Evolutionary conservation across 2,888 invertebrate genomes (phyloP).

Genomic region (Acanthosepion esculentum): DNA sequence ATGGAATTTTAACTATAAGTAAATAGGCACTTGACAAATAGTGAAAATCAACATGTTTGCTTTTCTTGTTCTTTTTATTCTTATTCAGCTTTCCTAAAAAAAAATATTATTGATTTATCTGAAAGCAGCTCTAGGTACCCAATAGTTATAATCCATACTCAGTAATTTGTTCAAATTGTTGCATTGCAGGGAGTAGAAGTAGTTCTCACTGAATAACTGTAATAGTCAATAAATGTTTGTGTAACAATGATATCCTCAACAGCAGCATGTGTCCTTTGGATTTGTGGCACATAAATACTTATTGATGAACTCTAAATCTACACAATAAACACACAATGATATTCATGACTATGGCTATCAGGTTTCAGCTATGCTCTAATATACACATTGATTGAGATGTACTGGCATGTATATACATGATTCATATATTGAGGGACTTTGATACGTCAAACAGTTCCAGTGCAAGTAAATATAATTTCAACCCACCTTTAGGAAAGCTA

Average conservation of each 20-base stretch:
- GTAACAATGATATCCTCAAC: neutral
- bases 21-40: neutral
- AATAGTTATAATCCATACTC: neutral
- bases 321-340: neutral
- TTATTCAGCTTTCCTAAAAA: neutral
- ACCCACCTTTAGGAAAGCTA: neutral
- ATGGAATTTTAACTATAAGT: neutral
- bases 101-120: neutral
- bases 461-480: neutral
- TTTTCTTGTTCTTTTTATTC: neutral
- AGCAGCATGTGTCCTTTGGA: neutral
- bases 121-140: neutral
- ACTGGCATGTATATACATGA: slow-evolving; percentile 33
- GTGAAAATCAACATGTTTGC: neutral
- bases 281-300: neutral
- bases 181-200: neutral
- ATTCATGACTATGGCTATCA: neutral
- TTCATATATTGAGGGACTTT: neutral
- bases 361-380: neutral
- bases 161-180: neutral
- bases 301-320: neutral
- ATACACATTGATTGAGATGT: neutral
- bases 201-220: neutral
- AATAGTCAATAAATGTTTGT: neutral
- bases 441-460: no score